A percentile compares a stretch with the other conserved stretches of the same genome.
Evolutionary conservation across 2,113 vertebrate species (phyloP).

Genomic region (Zosterops hypoxanthus): DNA sequence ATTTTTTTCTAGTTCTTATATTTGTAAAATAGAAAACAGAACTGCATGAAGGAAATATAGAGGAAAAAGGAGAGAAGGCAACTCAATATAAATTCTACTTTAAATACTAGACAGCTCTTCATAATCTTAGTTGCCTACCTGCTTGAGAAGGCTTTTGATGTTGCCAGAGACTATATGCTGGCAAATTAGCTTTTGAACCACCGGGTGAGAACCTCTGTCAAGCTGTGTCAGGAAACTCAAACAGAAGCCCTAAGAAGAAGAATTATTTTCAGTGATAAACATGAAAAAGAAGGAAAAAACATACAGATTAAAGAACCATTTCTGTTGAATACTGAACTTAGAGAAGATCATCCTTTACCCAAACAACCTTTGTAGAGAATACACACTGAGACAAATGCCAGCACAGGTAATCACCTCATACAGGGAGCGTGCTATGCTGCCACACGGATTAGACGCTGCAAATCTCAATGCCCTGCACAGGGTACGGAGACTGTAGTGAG

Average conservation of each 20-base stretch:
- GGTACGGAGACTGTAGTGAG: conserved; percentile 94
- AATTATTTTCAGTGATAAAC: background rate
- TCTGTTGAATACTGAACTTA: background rate
- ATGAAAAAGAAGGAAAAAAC: background rate
- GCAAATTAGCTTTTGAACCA: conserved; percentile 91
- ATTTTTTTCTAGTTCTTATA: background rate
- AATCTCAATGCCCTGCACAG: conserved; percentile 92
- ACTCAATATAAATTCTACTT: background rate
- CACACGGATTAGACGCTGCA: conserved; percentile 85
- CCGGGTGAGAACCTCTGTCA: conserved; percentile 88
- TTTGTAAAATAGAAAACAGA: background rate
- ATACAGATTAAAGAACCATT: background rate
- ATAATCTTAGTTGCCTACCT: conserved; percentile 73
- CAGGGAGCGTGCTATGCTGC: conserved; percentile 87
- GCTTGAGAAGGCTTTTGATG: conserved; percentile 87
- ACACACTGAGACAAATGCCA: background rate
- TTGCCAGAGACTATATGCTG: conserved; percentile 87
- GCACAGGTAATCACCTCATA: conserved; percentile 84
- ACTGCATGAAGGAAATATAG: background rate
- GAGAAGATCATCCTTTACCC: background rate
- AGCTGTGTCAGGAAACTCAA: conserved; percentile 96
- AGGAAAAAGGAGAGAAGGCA: background rate
- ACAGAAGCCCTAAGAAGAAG: conserved; percentile 87
- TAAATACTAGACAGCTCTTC: background rate
- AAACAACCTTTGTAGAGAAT: background rate